phyloP scores from a whole-genome alignment of 2,888 invertebrate species.

The Cosmia pyralina region DNA sequence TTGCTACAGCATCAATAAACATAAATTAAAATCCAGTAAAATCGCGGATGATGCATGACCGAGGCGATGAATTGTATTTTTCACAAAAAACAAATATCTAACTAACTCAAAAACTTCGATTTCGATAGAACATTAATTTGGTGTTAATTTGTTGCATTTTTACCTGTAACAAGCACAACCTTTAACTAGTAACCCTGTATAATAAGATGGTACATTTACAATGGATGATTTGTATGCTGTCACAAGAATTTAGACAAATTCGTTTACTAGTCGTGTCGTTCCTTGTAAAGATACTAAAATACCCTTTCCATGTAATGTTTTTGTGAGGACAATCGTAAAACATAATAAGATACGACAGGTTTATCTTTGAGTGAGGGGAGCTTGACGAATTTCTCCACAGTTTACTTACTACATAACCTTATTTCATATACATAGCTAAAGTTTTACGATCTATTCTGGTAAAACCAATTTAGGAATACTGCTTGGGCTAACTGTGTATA shows the following conservation, averaged over 20 bases:
- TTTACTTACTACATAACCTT: constrained; percentile 43
- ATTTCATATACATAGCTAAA: constrained; percentile 1
- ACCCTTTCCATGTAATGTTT: constrained; percentile 68
- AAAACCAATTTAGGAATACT: constrained; percentile 41
- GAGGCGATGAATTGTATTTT: no score
- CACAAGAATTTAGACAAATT: not conserved
- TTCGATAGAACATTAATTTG: no score
- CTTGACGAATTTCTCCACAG: constrained; percentile 54
- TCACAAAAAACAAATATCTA: no score
- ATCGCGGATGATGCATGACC: no score
- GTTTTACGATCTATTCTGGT: constrained; percentile 42
- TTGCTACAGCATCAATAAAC: no score
- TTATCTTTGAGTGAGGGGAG: constrained; percentile 48
- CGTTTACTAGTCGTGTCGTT: constrained; percentile 49
- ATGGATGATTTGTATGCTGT: no score
- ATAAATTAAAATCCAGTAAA: no score
- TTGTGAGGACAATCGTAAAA: constrained; percentile 72
- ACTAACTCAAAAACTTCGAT: no score
- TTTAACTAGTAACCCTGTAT: no score
- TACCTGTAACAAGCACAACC: no score
- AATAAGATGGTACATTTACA: no score
- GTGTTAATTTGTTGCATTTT: no score
- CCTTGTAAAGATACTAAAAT: constrained; percentile 37
- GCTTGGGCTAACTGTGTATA: not conserved
- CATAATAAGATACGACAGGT: constrained; percentile 67